Base-by-base conservation (phyloP, 2,888 invertebrate species). In the Drosophila pegasa region DNA sequence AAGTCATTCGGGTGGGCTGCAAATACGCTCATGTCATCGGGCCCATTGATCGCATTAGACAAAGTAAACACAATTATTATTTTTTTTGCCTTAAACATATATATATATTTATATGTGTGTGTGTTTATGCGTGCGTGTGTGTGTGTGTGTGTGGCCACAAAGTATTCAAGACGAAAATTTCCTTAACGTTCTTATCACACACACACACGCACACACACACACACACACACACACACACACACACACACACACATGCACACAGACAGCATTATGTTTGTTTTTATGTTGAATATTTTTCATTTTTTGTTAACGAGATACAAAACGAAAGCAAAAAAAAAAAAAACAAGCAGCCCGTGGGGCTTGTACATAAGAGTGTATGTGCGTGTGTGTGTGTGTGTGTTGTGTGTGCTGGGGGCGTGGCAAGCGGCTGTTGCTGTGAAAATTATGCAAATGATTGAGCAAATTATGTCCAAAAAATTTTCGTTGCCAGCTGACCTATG, bases 371-470 rank as follows among this genome's bases (percentile, higher is more conserved):
- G 43, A 2, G 14, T 8, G 1, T 14, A 14, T 22, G n/a, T 2
- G 7, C 10, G 41, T 22, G 18, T 20, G 20, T 20, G 40, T 40
- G 40, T 40, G 27, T 27, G 45, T 25, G 25, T 2, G 25, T 8
- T 2, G 25, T 8, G 45, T 9, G 16, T 14, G 48, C 31, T 10
- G 43, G 38, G 40, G 55, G 38, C 3, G 62, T 51, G 69, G 40
- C 50, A 60, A 43, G 50, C 56, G 64, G 59, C 71, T 76, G 73
- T 68, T 69, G 54, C 70, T 82, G 74, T 80, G 68, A 70, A 82
- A 79, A 86, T 87, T 87, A 86, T 86, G 86, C 83, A 86, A 86
- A 87, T 86, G 80, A 83, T 87, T 86, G 87, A 70, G 75, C 83
- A 86, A 85, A 87, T 85, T 75, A 82, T 82, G 85, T 82, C 82